Percentiles rank a stretch among this genome's conserved stretches.
Evolutionary conservation across 2,888 invertebrate genomes (phyloP).

Genomic region (Scaptomyza tumidula): DNA sequence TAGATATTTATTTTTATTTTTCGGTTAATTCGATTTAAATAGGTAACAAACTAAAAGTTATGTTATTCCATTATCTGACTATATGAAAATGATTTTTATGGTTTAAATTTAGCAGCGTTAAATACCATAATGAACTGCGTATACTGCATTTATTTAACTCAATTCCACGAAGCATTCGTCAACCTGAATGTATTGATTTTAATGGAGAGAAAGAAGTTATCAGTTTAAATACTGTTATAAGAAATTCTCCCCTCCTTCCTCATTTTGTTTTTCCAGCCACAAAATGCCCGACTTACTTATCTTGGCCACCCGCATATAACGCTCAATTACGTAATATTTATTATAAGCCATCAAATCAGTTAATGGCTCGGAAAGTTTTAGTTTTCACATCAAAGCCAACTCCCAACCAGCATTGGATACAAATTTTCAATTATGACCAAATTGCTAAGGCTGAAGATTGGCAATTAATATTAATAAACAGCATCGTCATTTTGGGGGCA

Average conservation of each 20-base stretch:
- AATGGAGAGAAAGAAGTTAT: not conserved
- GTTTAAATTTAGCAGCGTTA: too few relatives aligned
- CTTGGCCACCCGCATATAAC: conserved; percentile 45
- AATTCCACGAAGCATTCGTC: too few relatives aligned
- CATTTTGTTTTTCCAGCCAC: not conserved
- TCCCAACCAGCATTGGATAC: not conserved
- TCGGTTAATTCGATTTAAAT: too few relatives aligned
- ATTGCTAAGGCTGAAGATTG: conserved; percentile 47
- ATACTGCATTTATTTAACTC: too few relatives aligned
- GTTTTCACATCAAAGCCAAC: conserved; percentile 25
- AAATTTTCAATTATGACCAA: conserved; percentile 43
- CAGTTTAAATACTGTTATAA: not conserved
- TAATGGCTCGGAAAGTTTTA: conserved; percentile 70
- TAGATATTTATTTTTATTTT: not conserved
- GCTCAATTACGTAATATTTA: conserved; percentile 41
- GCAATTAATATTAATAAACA: conserved; percentile 78
- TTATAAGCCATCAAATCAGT: conserved; percentile 67
- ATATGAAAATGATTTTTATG: too few relatives aligned
- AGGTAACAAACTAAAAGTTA: too few relatives aligned
- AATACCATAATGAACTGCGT: not conserved
- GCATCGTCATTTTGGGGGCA: conserved; percentile 65
- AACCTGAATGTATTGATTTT: not conserved
- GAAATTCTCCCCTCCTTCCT: not conserved
- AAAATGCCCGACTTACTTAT: conserved; percentile 26
- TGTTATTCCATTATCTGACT: too few relatives aligned